Base-by-base conservation (phyloP, 2,797 vertebrate species). In the Coendou prehensilis region DNA sequence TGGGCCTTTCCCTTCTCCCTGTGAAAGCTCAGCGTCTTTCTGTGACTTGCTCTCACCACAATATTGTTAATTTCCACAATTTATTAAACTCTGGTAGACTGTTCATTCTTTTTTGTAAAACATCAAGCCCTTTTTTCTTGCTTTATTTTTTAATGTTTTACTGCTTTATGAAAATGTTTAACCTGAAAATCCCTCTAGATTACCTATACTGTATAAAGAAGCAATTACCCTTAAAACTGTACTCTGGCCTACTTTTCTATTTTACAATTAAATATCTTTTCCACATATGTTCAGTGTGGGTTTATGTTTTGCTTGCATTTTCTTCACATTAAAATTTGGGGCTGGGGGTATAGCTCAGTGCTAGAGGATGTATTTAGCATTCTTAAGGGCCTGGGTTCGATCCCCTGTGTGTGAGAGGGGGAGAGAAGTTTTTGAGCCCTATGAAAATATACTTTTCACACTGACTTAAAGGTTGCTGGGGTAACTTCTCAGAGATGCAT, bases 211-310 rank as follows among this genome's bases (percentile, higher is more conserved):
- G 98, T 98, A 98, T 98, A 98, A 97, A 98, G 91, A 97, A 98
- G 97, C 93, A 98, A 97, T 99, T 98, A 98, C 98, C 98, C 98
- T 99, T 98, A 98, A 98, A 98, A 99, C 98, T 99, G 99, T 99
- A 98, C 98, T 98, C 98, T 98, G 98, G 98, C 96, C 98, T 98
- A 98, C 98, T 99, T 99, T 98, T 99, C 98, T 99, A 99, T 99
- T 99, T 98, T 98, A 98, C 98, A 98, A 99, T 99, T 99, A 99
- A 99, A 99, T 99, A 99, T 98, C 98, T 99, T 99, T 99, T 99
- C 98, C 98, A 99, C 98, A 98, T 98, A 98, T 18, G 15, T 96
- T 61, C 85, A 95, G 96, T 96, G 98, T 98, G 97, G 95, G 96
- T 94, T 98, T 93, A 59, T 88, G 52, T 98, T 98, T 98, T 90